Base-by-base conservation (phyloP, 2,888 invertebrate genomes). In the Gari tellinella region DNA sequence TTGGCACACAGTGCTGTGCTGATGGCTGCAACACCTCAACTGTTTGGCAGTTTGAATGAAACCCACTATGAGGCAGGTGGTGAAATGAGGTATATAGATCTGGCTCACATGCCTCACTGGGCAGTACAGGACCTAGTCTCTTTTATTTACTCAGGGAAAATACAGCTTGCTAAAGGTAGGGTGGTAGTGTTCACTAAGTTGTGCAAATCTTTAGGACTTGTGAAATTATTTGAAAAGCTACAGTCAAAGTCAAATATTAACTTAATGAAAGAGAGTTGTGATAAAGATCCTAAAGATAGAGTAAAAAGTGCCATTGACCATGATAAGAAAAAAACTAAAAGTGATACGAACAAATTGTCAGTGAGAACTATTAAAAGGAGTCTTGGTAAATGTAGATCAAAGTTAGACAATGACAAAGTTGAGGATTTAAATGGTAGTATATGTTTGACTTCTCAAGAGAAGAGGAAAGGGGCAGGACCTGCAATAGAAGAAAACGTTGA, bases 81-180 rank as follows among this genome's bases (percentile, higher is more conserved):
- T 23, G 21, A 40, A 38, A 25, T 58, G 2, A 48, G 23, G 31
- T 21, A 17, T 17, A 37, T 70, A 15, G 46, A 51, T 19, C 31
- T 70, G 37, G 15, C 43, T 15, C 40, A 64, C 37, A 48, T 60
- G n/a, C 70, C 70, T 15, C 31, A 38, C 12, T 60, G 58, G 63
- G 60, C 38, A 38, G 14, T 70, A 14, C 46, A 70, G 45, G 43
- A 49, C 14, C 31, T 70, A 55, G 48, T 70, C 2, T 49, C 31
- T 21, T 70, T 60, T 37, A 53, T 70, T 4, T 70, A 70, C 38
- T 23, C 45, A 40, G 70, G 70, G 19, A 23, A 52, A 46, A 26
- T 58, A 31, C 46, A 64, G 17, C 19, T 64, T 53, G 37, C 5
- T 17, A 31, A 55, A 37, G 17, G 31, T 15, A 38, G 46, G 0